Evolutionary conservation across 2,888 invertebrate species (phyloP).

Genomic region (Drosophila austrosaltans): DNA sequence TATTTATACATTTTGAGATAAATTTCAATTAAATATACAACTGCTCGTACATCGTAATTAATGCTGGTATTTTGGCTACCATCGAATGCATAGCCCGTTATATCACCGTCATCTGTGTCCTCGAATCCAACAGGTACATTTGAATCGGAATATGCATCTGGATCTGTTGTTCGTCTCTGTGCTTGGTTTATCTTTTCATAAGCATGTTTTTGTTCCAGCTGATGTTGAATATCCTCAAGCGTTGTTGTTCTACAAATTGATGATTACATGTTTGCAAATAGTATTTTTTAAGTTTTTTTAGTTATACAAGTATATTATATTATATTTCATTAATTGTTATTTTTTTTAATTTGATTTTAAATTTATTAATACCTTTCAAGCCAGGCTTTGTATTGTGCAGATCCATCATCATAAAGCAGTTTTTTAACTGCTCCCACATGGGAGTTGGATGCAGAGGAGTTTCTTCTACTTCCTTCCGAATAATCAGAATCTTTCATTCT

Average conservation of each 20-base stretch:
- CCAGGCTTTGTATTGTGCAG: conserved; percentile 40
- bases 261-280: not conserved
- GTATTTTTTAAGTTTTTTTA: too few species aligned
- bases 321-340: too few species aligned
- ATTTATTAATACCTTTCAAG: conserved; percentile 25
- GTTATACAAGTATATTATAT: too few species aligned
- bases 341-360: not conserved
- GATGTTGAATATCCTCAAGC: conserved; percentile 14
- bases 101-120: conserved; percentile 31
- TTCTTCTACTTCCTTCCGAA: not conserved
- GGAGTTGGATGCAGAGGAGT: not conserved
- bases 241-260: conserved; percentile 2
- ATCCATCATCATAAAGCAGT: conserved; percentile 43
- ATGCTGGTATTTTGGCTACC: not conserved
- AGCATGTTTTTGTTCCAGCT: conserved; percentile 5
- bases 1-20: not conserved
- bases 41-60: conserved; percentile 7
- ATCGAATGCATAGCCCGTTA: conserved; percentile 37
- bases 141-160: not conserved
- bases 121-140: conserved; percentile 9
- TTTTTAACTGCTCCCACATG: conserved; percentile 8
- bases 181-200: not conserved
- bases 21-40: not conserved
- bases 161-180: conserved; percentile 1
- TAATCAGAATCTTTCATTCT: conserved; percentile 29